phyloP scores from a whole-genome alignment of 2,888 invertebrate genomes.

The Zygothrica quintamaculata region DNA sequence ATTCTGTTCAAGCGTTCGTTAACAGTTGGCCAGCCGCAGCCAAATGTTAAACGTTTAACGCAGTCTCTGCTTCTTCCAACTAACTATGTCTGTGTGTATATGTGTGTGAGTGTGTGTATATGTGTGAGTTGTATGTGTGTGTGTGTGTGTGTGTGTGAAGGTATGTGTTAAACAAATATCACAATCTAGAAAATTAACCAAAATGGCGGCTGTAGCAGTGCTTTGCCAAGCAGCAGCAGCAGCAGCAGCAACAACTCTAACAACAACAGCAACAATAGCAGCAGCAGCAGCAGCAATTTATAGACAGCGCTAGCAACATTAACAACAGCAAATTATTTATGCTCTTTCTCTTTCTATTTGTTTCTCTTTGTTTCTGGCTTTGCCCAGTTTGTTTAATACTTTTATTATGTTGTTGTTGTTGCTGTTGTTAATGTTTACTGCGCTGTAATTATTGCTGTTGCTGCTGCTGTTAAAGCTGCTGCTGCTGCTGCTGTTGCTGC shows the following conservation, averaged over 20 bases:
- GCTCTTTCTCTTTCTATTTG: background rate
- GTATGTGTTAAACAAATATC: slow-evolving; percentile 77
- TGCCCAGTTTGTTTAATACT: slow-evolving; percentile 6
- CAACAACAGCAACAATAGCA: slow-evolving; percentile 39
- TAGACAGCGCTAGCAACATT: slow-evolving; percentile 20
- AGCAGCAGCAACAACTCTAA: slow-evolving; percentile 45
- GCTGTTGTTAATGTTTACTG: slow-evolving; percentile 4
- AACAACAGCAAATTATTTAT: slow-evolving; percentile 40
- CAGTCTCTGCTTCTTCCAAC: slow-evolving; percentile 41
- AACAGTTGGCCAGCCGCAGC: slow-evolving; percentile 59
- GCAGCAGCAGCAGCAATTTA: too few species aligned
- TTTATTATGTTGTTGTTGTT: slow-evolving; percentile 27
- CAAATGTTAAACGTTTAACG: slow-evolving; percentile 63
- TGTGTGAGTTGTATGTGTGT: slow-evolving; percentile 17
- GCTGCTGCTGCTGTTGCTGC: slow-evolving; percentile 23
- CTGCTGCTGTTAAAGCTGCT: slow-evolving; percentile 23
- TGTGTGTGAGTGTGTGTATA: slow-evolving; percentile 11
- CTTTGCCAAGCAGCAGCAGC: slow-evolving; percentile 35
- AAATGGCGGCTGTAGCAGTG: slow-evolving; percentile 74
- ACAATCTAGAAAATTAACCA: slow-evolving; percentile 80
- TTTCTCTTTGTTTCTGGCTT: slow-evolving; percentile 2
- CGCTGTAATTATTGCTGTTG: slow-evolving; percentile 24
- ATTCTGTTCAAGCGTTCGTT: slow-evolving; percentile 42
- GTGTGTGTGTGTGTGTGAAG: slow-evolving; percentile 44
- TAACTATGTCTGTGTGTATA: slow-evolving; percentile 31